Conservation (phyloP, 2,888 invertebrate species). For the Leistus spinibarbis region DNA sequence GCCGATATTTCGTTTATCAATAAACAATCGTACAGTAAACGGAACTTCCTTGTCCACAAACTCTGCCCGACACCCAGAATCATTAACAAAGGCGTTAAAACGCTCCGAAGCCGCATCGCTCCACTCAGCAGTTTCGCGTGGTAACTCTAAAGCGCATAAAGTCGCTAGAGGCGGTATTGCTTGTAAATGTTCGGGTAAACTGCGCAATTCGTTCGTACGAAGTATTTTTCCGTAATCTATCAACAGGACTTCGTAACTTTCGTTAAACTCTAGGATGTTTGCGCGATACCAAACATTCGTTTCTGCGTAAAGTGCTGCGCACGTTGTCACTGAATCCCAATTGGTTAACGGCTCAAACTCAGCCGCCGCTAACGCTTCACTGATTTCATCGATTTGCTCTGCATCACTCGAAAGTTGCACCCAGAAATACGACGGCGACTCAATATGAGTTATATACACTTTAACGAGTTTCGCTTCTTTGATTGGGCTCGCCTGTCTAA, state of each 20-base stretch:
- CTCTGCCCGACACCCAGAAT: slow-evolving; percentile 18
- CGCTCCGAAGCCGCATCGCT: slow-evolving; percentile 52
- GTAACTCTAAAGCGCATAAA: slow-evolving; percentile 60
- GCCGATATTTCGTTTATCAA: slow-evolving; percentile 18
- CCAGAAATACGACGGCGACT: slow-evolving; percentile 73
- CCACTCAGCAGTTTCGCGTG: slow-evolving; percentile 56
- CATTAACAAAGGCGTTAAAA: slow-evolving; percentile 55
- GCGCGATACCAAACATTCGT: slow-evolving; percentile 68
- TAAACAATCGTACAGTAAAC: slow-evolving; percentile 17
- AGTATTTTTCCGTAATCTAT: slow-evolving; percentile 69
- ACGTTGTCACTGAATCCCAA: slow-evolving; percentile 60
- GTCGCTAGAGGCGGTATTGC: slow-evolving; percentile 62
- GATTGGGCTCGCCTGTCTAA: slow-evolving; percentile 5
- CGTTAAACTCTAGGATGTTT: slow-evolving; percentile 61
- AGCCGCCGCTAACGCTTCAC: slow-evolving; percentile 65
- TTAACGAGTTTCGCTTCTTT: slow-evolving; percentile 47
- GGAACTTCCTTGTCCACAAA: slow-evolving; percentile 25
- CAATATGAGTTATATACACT: slow-evolving; percentile 68
- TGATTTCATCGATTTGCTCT: slow-evolving; percentile 63
- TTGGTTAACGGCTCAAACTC: slow-evolving; percentile 60
- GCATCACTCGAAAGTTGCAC: slow-evolving; percentile 65
- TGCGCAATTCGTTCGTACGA: slow-evolving; percentile 60
- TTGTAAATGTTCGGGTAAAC: slow-evolving; percentile 61
- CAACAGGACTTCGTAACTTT: slow-evolving; percentile 62
- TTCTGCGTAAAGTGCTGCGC: slow-evolving; percentile 64